Conservation (phyloP, 1,140 invertebrate species). For the Semibalanus balanoides region DNA sequence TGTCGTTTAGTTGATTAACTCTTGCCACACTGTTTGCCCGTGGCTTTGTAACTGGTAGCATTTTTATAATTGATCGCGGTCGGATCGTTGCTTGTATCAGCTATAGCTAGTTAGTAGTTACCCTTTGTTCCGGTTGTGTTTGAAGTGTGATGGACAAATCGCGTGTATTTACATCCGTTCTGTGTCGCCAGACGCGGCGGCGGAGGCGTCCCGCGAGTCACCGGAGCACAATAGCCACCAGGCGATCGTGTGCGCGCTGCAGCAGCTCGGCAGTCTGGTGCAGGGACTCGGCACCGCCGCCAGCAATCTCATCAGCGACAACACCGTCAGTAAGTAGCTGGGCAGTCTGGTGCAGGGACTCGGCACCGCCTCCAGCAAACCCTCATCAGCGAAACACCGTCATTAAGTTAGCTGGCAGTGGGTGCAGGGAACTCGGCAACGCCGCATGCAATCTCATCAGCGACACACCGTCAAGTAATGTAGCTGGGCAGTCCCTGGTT, state of each 20-base stretch:
- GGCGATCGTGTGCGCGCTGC: constrained; percentile 79
- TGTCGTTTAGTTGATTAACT: too few relatives aligned
- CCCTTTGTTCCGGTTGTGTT: too few relatives aligned
- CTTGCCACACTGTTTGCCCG: too few relatives aligned
- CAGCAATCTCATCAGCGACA: neutral
- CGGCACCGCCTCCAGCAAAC: constrained; percentile 56
- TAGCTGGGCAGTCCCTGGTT: too few relatives aligned
- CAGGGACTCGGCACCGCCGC: constrained; percentile 76
- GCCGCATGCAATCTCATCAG: too few relatives aligned
- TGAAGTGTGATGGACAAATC: too few relatives aligned
- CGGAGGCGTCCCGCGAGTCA: neutral
- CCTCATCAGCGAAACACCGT: constrained; percentile 1
- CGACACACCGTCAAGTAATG: too few relatives aligned
- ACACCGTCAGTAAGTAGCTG: constrained; percentile 43
- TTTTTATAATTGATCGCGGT: too few relatives aligned
- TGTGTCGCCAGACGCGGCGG: neutral
- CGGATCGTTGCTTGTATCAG: too few relatives aligned
- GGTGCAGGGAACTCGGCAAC: constrained; percentile 73
- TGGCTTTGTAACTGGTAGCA: too few relatives aligned
- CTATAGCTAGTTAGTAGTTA: too few relatives aligned
- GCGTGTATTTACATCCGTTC: too few relatives aligned
- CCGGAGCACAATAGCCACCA: constrained; percentile 53
- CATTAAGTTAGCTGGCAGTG: constrained; percentile 49
- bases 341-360: constrained; percentile 56
- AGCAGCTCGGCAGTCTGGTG: constrained; percentile 61